Evolutionary conservation across 2,888 invertebrate genomes (phyloP).

Genomic region (Hedychridium roseum): DNA sequence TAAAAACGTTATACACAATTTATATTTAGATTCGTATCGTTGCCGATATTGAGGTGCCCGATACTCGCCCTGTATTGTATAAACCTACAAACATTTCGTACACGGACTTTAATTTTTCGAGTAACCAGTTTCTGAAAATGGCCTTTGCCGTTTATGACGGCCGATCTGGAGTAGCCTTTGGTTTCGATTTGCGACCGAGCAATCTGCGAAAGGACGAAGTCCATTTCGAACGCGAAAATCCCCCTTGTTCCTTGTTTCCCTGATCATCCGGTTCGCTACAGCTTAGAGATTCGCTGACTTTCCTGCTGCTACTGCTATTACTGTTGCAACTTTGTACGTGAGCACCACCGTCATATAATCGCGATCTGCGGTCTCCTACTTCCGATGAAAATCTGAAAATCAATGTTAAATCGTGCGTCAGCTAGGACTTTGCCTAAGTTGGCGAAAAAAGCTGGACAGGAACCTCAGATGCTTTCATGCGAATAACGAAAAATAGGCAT

Average conservation of each 20-base stretch:
- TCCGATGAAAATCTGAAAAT: conserved; percentile 58
- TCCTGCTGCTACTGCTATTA: conserved; percentile 42
- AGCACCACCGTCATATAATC: conserved; percentile 56
- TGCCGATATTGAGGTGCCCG: too few species aligned
- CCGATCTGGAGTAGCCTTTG: conserved; percentile 42
- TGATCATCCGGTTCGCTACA: conserved; percentile 38
- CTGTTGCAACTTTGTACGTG: conserved; percentile 53
- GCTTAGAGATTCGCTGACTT: conserved; percentile 40
- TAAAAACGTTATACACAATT: too few species aligned
- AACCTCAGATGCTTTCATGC: neutral
- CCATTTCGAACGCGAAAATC: conserved; percentile 68
- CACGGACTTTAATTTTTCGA: too few species aligned
- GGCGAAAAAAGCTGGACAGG: neutral
- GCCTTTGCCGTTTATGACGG: conserved; percentile 30
- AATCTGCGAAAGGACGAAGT: conserved; percentile 71
- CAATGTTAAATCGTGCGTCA: neutral
- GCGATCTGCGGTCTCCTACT: conserved; percentile 57
- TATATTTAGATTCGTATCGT: too few species aligned
- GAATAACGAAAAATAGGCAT: too few species aligned
- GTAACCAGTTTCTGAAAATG: conserved; percentile 22
- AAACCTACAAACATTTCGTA: too few species aligned
- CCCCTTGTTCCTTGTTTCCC: conserved; percentile 44
- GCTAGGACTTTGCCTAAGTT: too few species aligned
- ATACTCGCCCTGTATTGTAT: too few species aligned
- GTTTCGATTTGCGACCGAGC: conserved; percentile 53